phyloP scores from a whole-genome alignment of 2,113 vertebrate genomes.

The Gymnorhina tibicen region DNA sequence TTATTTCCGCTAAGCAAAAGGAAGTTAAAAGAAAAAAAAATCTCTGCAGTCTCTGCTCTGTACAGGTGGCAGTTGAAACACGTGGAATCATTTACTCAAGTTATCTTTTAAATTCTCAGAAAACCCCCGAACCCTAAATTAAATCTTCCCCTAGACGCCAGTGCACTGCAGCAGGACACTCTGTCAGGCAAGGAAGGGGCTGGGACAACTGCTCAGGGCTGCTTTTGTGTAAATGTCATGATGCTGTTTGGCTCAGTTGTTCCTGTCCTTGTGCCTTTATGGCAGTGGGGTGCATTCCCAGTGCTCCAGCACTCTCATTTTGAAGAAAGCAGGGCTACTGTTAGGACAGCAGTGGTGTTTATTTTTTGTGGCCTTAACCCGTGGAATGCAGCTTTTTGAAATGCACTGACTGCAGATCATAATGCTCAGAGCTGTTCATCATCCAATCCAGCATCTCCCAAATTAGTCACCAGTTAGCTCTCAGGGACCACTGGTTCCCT shows the following conservation, averaged over 20 bases:
- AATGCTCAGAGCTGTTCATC: background rate
- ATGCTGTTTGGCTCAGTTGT: conserved; percentile 26
- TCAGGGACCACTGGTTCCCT: background rate
- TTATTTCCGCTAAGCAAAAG: background rate
- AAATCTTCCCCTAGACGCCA: background rate
- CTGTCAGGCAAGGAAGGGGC: background rate
- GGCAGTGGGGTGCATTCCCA: conserved; percentile 80
- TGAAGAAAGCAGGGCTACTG: background rate
- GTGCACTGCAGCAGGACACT: background rate
- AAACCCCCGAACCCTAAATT: background rate
- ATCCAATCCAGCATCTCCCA: background rate
- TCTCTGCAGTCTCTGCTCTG: background rate
- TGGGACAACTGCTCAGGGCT: background rate
- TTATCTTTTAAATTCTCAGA: background rate
- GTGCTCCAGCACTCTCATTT: conserved; percentile 82
- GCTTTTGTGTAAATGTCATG: background rate
- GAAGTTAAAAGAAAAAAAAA: background rate
- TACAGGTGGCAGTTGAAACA: background rate
- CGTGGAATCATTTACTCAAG: background rate
- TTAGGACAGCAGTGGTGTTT: background rate
- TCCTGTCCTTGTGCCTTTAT: conserved; percentile 55
- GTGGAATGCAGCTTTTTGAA: background rate
- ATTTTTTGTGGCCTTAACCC: background rate
- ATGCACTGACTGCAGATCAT: background rate
- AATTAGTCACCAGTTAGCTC: background rate